These are phyloP conservation scores for Trematocara variabile DNA, from an alignment of 2,113 vertebrate species.

Conservation along the genomic window DNA sequence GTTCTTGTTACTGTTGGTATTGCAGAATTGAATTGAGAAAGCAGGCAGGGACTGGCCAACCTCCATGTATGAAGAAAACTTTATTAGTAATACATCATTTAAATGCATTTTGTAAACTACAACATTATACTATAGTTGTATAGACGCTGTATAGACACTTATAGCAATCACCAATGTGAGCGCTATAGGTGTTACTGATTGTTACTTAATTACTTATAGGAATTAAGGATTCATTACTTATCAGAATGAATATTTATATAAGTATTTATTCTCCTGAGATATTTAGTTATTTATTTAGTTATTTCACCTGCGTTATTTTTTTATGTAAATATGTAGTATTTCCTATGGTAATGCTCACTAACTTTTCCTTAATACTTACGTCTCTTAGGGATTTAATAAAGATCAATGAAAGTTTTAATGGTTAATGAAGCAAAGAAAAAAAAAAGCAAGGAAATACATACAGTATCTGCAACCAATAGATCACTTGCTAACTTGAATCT, in stretches of 20 bases:
- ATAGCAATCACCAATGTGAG: background rate
- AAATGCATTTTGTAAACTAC: background rate
- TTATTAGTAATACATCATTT: background rate
- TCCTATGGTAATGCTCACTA: background rate
- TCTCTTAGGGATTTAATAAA: background rate
- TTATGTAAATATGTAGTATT: background rate
- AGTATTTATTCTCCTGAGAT: background rate
- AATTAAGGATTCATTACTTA: background rate
- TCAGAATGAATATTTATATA: background rate
- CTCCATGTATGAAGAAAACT: background rate
- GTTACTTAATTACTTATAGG: background rate
- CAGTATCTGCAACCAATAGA: background rate
- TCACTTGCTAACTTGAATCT: background rate
- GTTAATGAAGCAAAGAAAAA: background rate
- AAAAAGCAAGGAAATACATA: background rate
- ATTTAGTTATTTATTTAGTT: background rate
- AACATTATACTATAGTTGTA: background rate
- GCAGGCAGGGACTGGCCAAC: background rate
- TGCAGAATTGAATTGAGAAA: background rate
- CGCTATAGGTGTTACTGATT: background rate
- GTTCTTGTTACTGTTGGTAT: background rate
- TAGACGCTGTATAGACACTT: background rate
- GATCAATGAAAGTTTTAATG: background rate
- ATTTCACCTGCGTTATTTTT: background rate
- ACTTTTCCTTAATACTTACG: background rate